Percentiles rank a stretch among this genome's conserved stretches.
phyloP scores from a whole-genome alignment of 2,797 vertebrate species.

The Okamejei kenojei region DNA sequence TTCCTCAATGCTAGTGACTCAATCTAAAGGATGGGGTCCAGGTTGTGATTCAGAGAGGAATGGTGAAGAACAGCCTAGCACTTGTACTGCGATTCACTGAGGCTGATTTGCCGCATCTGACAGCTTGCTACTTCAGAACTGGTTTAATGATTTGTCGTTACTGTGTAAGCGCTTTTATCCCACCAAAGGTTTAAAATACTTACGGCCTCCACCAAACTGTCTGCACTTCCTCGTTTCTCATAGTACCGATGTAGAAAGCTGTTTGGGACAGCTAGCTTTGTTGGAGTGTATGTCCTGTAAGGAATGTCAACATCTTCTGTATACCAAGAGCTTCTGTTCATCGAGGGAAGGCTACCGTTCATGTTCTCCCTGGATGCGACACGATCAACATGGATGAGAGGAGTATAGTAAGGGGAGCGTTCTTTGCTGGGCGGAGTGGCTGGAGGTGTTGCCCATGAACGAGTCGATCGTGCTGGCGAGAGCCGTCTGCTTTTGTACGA shows the following conservation, averaged over 20 bases:
- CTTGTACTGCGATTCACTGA: too few species aligned
- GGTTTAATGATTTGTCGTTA: background rate
- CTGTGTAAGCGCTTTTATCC: background rate
- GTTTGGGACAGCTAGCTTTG: conserved; percentile 81
- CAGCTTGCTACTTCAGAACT: background rate
- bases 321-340: conserved; percentile 94
- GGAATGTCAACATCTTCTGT: conserved; percentile 84
- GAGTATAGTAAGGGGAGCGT: conserved; percentile 81
- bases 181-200: conserved; percentile 52
- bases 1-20: background rate
- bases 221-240: conserved; percentile 91
- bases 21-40: background rate
- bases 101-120: background rate
- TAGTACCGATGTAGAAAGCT: conserved; percentile 84
- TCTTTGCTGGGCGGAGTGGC: conserved; percentile 82
- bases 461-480: conserved; percentile 85
- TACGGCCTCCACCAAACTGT: conserved; percentile 94
- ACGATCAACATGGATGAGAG: conserved; percentile 83
- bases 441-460: conserved; percentile 94
- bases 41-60: background rate
- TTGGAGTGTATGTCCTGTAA: conserved; percentile 80
- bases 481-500: conserved; percentile 88
- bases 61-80: background rate
- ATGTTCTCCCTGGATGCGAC: conserved; percentile 70
- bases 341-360: conserved; percentile 76